Conservation (phyloP, 2,888 invertebrate genomes). For the Caenorhabditis sp. region DNA sequence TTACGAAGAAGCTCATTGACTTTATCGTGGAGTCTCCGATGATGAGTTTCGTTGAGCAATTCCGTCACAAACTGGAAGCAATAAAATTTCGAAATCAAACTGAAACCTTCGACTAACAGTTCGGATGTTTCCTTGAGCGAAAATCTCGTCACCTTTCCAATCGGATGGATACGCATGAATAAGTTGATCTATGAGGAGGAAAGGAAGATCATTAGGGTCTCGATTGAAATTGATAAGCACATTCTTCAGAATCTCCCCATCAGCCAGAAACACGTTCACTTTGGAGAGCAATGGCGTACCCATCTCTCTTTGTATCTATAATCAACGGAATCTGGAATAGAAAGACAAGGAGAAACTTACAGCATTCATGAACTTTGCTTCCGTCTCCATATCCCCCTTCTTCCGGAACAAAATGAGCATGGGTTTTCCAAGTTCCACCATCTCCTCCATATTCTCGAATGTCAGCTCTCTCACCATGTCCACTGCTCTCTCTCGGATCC, state of each 20-base stretch:
- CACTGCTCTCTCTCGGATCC: constrained; percentile 26
- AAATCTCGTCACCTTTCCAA: constrained; percentile 48
- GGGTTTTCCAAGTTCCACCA: constrained; percentile 54
- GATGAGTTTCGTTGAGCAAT: constrained; percentile 41
- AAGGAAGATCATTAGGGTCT: constrained; percentile 26
- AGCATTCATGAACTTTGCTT: constrained; percentile 41
- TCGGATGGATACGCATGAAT: constrained; percentile 47
- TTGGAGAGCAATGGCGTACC: background rate
- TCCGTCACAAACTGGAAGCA: constrained; percentile 55
- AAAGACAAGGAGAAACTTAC: constrained; percentile 5
- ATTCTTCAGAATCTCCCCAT: constrained; percentile 30
- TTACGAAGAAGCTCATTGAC: constrained; percentile 11
- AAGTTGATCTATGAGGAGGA: constrained; percentile 56
- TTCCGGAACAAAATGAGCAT: constrained; percentile 46
- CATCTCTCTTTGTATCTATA: constrained; percentile 48
- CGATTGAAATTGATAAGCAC: constrained; percentile 25
- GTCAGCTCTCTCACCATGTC: constrained; percentile 53
- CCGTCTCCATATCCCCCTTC: constrained; percentile 14
- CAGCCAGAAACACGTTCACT: constrained; percentile 32
- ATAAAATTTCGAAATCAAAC: background rate
- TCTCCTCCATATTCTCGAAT: constrained; percentile 54
- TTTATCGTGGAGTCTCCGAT: constrained; percentile 36
- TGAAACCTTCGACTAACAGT: background rate
- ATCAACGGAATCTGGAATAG: background rate
- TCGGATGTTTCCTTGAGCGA: constrained; percentile 45